These are phyloP conservation scores for Okamejei kenojei DNA, from an alignment of 2,797 vertebrate species.

Conservation along the genomic window DNA sequence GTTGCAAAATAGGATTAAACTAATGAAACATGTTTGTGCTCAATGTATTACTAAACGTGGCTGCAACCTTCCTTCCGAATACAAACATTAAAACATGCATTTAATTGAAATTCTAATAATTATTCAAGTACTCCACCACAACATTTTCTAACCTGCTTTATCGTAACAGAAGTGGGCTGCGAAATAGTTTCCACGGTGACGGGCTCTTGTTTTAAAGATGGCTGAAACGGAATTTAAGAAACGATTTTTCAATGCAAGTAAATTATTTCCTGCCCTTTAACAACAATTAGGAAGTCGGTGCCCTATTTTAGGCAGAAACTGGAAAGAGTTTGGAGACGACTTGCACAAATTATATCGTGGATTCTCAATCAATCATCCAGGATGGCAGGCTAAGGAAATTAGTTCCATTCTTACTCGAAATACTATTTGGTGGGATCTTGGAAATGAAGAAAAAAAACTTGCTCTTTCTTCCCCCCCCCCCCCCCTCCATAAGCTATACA, in stretches of 20 bases:
- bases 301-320: neutral
- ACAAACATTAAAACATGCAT: neutral
- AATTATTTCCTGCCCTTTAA: neutral
- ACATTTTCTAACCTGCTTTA: slow-evolving; percentile 29
- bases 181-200: neutral
- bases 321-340: neutral
- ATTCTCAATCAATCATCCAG: neutral
- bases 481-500: too few species aligned
- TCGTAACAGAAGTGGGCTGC: neutral
- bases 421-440: neutral
- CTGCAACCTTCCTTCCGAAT: neutral
- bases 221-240: neutral
- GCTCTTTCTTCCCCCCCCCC: too few species aligned
- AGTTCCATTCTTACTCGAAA: neutral
- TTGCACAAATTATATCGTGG: neutral
- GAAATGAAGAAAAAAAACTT: neutral
- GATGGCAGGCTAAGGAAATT: neutral
- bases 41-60: neutral
- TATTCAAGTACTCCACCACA: neutral
- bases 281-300: neutral
- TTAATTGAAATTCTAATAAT: neutral
- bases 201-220: neutral
- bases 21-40: neutral
- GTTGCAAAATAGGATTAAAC: neutral
- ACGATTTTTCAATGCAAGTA: neutral